Evolutionary conservation across 2,888 invertebrate species (phyloP).

Genomic region (Chymomyza amoena): DNA sequence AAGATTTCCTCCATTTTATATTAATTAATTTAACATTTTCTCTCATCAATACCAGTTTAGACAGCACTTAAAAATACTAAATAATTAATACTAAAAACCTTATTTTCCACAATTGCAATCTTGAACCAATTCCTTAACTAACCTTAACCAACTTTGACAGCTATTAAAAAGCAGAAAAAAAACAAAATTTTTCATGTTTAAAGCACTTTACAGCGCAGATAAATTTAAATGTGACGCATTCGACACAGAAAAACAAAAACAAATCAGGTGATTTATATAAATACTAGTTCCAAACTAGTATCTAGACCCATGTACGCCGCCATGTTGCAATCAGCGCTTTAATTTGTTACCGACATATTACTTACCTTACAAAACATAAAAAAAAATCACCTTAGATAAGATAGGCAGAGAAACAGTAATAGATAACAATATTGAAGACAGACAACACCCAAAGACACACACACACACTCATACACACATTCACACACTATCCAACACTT

Average conservation of each 20-base stretch:
- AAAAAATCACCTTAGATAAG: constrained; percentile 41
- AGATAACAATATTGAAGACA: constrained; percentile 27
- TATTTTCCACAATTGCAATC: too few relatives aligned
- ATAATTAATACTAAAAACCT: too few relatives aligned
- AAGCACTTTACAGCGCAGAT: background rate
- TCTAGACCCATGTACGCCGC: background rate
- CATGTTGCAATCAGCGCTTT: constrained; percentile 46
- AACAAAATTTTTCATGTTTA: constrained; percentile 21
- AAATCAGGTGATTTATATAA: constrained; percentile 13
- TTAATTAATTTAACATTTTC: too few relatives aligned
- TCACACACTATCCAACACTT: background rate
- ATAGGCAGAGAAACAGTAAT: constrained; percentile 31
- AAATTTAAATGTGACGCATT: constrained; percentile 1
- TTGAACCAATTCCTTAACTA: too few relatives aligned
- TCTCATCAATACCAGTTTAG: too few relatives aligned
- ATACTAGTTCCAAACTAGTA: constrained; percentile 15
- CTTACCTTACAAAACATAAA: constrained; percentile 7
- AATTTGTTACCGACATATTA: constrained; percentile 60
- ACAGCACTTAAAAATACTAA: too few relatives aligned
- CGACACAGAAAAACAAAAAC: background rate
- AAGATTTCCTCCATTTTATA: too few relatives aligned
- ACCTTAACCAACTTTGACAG: too few relatives aligned
- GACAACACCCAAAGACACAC: constrained; percentile 28
- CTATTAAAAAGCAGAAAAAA: constrained; percentile 6
- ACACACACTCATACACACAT: constrained; percentile 4